Base-by-base conservation (phyloP, 1,140 invertebrate genomes). In the Sitobion miscanthi region DNA sequence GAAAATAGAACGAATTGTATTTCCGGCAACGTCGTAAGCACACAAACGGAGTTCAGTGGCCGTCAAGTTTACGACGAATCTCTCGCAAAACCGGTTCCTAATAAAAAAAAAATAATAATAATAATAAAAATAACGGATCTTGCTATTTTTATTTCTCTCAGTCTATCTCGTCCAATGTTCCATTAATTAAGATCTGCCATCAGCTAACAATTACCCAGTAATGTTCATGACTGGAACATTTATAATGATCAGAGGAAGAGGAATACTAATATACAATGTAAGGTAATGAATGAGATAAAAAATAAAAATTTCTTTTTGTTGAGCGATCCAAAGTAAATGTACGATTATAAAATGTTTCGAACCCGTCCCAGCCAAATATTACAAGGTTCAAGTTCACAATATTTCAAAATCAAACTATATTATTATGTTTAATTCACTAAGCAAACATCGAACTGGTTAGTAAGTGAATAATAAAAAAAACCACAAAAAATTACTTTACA, bases 111-210 rank as follows among this genome's bases (percentile, higher is more conserved):
- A 45, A 89, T 35, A 35, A 90, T 30, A 62, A 88, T 17, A 90
- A 89, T n/a, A 90, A n/a, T 23, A 83, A 92, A 86, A 93, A 83
- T 93, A 93, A 93, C 91, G 91, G 91, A 93, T 85, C 91, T 93
- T 54, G 91, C 77, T 42, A 52, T 93, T 93, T 93, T 93, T 93
- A 86, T 25, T 54, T 54, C n/a, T 83, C 45, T 62, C 52, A 14
- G 17, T 54, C 17, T 57, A 90, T 69, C 57, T 90, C 25, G 38
- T 62, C n/a, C 38, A 69, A 38, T 69, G 54, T 62, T 91, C 49
- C 69, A 83, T 49, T 82, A 92, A 92, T 92, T 82, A 77, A 92
- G 88, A 89, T 21, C 86, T 21, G 30, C 86, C 45, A 47, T 47
- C 85, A n/a, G 30, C 87, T 35, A 54, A 89, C 88, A 89, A 89